phyloP scores from a whole-genome alignment of 2,797 vertebrate genomes.

The Sciurus vulgaris region DNA sequence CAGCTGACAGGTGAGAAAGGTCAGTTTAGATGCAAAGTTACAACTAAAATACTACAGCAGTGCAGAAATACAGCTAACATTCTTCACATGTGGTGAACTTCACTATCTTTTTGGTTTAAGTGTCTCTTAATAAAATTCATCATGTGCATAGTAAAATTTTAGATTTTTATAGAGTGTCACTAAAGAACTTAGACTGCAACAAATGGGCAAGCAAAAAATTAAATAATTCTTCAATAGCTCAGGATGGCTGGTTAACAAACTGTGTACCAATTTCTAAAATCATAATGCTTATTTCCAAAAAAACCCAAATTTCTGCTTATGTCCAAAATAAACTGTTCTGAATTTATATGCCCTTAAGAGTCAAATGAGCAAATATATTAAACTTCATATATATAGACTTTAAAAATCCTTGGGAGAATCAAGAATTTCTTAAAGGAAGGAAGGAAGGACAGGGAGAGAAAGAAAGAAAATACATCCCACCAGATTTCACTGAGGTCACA shows the following conservation, averaged over 20 bases:
- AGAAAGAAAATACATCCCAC: slow-evolving; percentile 34
- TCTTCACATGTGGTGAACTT: slow-evolving; percentile 53
- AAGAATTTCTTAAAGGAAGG: slow-evolving; percentile 53
- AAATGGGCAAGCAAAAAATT: background rate
- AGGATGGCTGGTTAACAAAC: background rate
- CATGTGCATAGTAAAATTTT: slow-evolving; percentile 69
- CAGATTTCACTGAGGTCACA: slow-evolving; percentile 2
- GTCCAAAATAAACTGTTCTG: slow-evolving; percentile 80
- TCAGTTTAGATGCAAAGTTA: slow-evolving; percentile 58
- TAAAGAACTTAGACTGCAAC: slow-evolving; percentile 34
- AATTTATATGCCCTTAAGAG: slow-evolving; percentile 2
- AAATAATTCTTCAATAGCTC: background rate
- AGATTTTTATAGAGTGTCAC: slow-evolving; percentile 38
- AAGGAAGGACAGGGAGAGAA: background rate
- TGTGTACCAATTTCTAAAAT: slow-evolving; percentile 41
- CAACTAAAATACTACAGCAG: slow-evolving; percentile 55
- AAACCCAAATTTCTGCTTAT: slow-evolving; percentile 68
- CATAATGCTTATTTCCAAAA: slow-evolving; percentile 68
- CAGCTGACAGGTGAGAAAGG: slow-evolving; percentile 56
- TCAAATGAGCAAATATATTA: slow-evolving; percentile 43
- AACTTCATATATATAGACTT: slow-evolving; percentile 30
- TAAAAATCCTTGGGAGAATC: slow-evolving; percentile 21
- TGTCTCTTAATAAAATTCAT: slow-evolving; percentile 55
- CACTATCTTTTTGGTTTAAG: slow-evolving; percentile 72
- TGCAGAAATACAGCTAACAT: background rate